Conservation (phyloP, 64 coral and sea anemone genomes). For the Actinia equina region DNA sequence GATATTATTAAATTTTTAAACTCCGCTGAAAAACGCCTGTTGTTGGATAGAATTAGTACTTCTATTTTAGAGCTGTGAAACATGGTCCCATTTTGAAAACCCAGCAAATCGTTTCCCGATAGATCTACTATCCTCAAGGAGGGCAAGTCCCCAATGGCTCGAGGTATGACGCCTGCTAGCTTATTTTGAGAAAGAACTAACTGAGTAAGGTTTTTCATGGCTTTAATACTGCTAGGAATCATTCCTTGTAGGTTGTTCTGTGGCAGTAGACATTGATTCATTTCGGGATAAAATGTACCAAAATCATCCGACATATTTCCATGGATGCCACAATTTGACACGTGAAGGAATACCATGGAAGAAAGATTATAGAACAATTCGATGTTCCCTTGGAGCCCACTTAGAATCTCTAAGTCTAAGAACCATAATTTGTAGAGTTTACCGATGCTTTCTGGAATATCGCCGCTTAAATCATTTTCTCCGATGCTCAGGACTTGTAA, state of each 20-base stretch:
- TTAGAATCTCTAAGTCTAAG: slow-evolving; percentile 53
- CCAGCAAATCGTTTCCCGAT: slow-evolving; percentile 14
- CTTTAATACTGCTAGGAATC: slow-evolving; percentile 39
- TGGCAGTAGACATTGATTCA: slow-evolving; percentile 48
- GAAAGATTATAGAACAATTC: slow-evolving; percentile 44
- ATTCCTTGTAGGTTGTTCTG: slow-evolving; percentile 39
- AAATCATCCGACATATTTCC: slow-evolving; percentile 59
- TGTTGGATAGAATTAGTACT: slow-evolving; percentile 43
- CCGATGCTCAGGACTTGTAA: slow-evolving; percentile 68
- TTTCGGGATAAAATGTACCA: slow-evolving; percentile 45
- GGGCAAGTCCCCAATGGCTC: slow-evolving; percentile 24
- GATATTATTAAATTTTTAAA: slow-evolving; percentile 27
- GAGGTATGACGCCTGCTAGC: slow-evolving; percentile 39
- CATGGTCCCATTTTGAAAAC: slow-evolving; percentile 29
- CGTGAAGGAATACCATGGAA: slow-evolving; percentile 49
- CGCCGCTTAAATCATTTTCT: slow-evolving; percentile 39
- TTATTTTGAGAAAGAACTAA: slow-evolving; percentile 36
- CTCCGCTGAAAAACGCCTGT: slow-evolving; percentile 21
- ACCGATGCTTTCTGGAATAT: slow-evolving; percentile 67
- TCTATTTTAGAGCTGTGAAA: slow-evolving; percentile 33
- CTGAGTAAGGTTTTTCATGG: slow-evolving; percentile 46
- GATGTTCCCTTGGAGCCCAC: slow-evolving; percentile 15
- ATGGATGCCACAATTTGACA: slow-evolving; percentile 43
- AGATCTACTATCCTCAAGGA: slow-evolving; percentile 40
- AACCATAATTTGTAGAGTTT: slow-evolving; percentile 60